A percentile compares a stretch with the other conserved stretches of the same genome.
phyloP scores from a whole-genome alignment of 1,140 invertebrate species.

The Zophobas morio region DNA sequence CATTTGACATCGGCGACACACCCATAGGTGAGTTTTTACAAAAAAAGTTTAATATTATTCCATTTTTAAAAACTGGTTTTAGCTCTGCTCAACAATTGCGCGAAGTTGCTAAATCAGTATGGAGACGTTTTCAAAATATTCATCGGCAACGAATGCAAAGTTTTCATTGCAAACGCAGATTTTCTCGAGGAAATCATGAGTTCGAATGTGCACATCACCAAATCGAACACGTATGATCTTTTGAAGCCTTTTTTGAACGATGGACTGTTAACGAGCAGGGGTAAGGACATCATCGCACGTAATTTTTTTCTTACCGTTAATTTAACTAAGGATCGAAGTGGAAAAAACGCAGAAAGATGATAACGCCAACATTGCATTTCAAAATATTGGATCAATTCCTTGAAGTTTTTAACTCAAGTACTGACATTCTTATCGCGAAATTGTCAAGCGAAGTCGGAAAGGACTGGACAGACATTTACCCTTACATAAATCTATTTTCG shows the following conservation, averaged over 20 bases:
- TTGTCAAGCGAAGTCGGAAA: slow-evolving; percentile 66
- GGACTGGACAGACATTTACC: slow-evolving; percentile 75
- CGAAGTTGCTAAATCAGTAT: slow-evolving; percentile 3
- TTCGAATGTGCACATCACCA: slow-evolving; percentile 26
- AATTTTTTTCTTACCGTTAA: no score
- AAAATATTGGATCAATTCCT: slow-evolving; percentile 84
- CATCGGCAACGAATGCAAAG: background rate
- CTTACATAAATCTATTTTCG: slow-evolving; percentile 77
- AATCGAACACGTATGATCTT: slow-evolving; percentile 21
- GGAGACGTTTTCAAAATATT: slow-evolving; percentile 25
- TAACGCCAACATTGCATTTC: slow-evolving; percentile 88
- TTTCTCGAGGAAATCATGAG: background rate
- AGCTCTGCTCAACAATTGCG: slow-evolving; percentile 7
- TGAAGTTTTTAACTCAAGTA: slow-evolving; percentile 82
- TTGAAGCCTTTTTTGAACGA: slow-evolving; percentile 16
- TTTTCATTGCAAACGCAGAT: slow-evolving; percentile 11
- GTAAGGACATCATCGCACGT: background rate
- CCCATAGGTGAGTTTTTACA: slow-evolving; percentile 17
- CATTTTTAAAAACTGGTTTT: background rate
- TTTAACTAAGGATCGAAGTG: slow-evolving; percentile 68
- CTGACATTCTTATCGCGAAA: slow-evolving; percentile 73
- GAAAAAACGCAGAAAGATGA: slow-evolving; percentile 78
- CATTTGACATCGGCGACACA: slow-evolving; percentile 5
- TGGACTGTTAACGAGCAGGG: slow-evolving; percentile 32
- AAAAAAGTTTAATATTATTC: no score